Base-by-base conservation (phyloP, 2,113 vertebrate species). In the Empidonax traillii region DNA sequence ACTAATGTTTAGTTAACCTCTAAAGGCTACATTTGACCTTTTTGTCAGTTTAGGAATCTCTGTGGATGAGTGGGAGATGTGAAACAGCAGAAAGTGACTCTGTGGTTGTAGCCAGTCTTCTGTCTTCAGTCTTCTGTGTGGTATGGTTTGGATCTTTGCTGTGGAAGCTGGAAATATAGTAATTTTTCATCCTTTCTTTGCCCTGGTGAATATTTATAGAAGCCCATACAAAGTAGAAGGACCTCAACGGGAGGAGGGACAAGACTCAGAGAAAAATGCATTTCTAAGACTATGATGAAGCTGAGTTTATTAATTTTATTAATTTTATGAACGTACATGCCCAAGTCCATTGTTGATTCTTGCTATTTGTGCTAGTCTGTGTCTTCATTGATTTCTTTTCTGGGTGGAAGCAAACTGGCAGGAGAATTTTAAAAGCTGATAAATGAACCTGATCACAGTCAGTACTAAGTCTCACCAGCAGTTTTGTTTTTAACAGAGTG, bases 401-500 rank as follows among this genome's bases (percentile, higher is more conserved):
- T 37, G 4, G 33, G 8, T 81, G 39, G 37, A 88, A 83, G 47
- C 33, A 79, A 85, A 79, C 43, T 71, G 51, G 27, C 12, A 37
- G 46, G n/a, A 68, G 58, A 65, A 37, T 79, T 87, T 76, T 49
- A 27, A 46, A 87, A 93, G 21, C 37, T 82, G 55, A 23, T 84
- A 43, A 43, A 77, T 33, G 14, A 71, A 74, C 14, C 17, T 46
- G 19, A 44, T 80, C 39, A 33, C 31, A 68, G 44, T 46, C 43
- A 31, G 30, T 59, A 72, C 19, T 13, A 43, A 41, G 9, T 46
- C 53, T 75, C 35, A 41, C 53, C 44, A 87, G n/a, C 59, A 90
- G 7, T 52, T 73, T 87, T 91, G 67, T 9, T 95, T 96, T 88
- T 92, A 90, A 61, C 71, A 78, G 68, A 91, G 67, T 95, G 85